Evolutionary conservation across 1,140 invertebrate genomes (phyloP), one percentile per base, ranked within the genome.

Genomic region (Spodoptera frugiperda): DNA sequence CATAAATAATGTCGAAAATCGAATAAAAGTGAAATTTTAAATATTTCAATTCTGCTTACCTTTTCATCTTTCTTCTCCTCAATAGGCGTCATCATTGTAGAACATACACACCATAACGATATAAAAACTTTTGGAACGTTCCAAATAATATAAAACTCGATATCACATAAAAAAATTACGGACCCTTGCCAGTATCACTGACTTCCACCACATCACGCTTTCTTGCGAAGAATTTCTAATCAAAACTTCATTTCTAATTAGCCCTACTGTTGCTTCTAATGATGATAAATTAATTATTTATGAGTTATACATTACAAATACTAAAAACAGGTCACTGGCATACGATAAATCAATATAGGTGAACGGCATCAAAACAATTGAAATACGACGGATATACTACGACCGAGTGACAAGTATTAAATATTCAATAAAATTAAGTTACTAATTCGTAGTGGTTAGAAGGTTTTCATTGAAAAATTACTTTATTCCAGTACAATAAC

Each of bases 11-110:
- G 10, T 54, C 15, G 33, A 46, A 25, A 14, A 53, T n/a, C 39
- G 3, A 75, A n/a, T 21, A 59, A 10, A 70, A 1, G 3, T 3
- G 46, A 57, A 57, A 1, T 4, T 25, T 25, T 4, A 25, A 25
- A 25, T 25, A 25, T 25, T 25, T 10, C 8, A 76, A 70, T 21
- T 54, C 21, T 46, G 82, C 77, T 75, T 78, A 92, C 92, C 85
- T 93, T 93, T 75, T 94, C 92, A 94, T 94, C 92, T 91, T 92
- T 91, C 84, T 90, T 94, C 83, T 94, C 92, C 85, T 94, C 92
- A 79, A 91, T 88, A 79, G 92, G 90, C 84, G 91, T 94, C 92
- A 94, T 94, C 91, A 92, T 93, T 87, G 83, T 91, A 87, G 82
- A 85, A 84, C 75, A 84, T 82, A 68, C 81, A 90, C 81, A 92